phyloP scores from a whole-genome alignment of 2,797 vertebrate genomes.

The Sardinella longiceps region DNA sequence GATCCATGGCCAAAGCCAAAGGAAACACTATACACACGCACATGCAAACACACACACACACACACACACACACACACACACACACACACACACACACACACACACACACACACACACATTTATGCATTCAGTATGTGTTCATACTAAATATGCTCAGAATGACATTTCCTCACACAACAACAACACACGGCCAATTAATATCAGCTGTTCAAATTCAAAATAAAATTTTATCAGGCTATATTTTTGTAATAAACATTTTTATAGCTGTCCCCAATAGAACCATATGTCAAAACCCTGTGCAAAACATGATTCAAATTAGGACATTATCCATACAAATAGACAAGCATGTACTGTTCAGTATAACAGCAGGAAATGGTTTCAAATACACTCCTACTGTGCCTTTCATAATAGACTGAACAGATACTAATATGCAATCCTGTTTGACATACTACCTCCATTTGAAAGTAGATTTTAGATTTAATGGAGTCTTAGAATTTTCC shows the following conservation, averaged over 20 bases:
- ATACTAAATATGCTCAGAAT: not conserved
- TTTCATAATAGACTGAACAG: not conserved
- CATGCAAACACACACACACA: not conserved
- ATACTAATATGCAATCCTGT: too few species aligned
- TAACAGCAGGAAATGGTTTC: too few species aligned
- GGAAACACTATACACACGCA: constrained; percentile 46
- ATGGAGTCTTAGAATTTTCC: not conserved
- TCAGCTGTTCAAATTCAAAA: not conserved
- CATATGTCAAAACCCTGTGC: too few species aligned
- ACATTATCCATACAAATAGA: too few species aligned
- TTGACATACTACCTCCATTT: not conserved
- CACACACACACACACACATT: constrained; percentile 37
- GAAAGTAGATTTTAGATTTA: not conserved
- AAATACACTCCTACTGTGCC: not conserved
- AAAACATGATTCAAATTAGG: not conserved
- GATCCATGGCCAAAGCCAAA: constrained; percentile 32
- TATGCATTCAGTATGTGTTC: not conserved
- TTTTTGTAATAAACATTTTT: not conserved
- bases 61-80: constrained; percentile 30
- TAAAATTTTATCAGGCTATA: not conserved
- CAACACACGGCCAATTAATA: not conserved
- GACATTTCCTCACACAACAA: not conserved
- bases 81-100: constrained; percentile 39
- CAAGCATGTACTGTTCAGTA: too few species aligned
- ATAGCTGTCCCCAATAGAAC: not conserved